Percentiles rank a stretch among this genome's conserved stretches.
Conservation (phyloP, 1,140 invertebrate genomes). For the Gerris buenoi region DNA sequence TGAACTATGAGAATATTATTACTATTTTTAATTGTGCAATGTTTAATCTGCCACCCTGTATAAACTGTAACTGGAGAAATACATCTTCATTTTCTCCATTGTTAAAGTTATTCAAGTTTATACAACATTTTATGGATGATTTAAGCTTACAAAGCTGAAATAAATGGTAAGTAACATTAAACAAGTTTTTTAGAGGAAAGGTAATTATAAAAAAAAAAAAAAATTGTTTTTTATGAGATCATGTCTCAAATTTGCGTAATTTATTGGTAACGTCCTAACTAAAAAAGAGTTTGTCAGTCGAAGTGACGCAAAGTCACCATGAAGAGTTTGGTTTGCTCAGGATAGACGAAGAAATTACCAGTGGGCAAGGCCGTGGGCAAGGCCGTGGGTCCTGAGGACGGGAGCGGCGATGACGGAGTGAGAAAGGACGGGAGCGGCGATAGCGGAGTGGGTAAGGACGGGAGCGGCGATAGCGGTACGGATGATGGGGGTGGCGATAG, state of each 20-base stretch:
- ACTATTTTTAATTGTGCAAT: no score
- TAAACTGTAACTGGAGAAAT: no score
- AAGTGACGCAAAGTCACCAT: neutral
- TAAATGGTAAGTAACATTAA: no score
- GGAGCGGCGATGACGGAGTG: slow-evolving; percentile 38
- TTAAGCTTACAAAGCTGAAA: no score
- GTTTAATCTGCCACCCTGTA: no score
- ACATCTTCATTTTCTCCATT: no score
- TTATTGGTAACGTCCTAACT: neutral
- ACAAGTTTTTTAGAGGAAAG: no score
- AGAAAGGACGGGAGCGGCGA: slow-evolving; percentile 32
- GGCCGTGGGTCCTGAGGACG: slow-evolving; percentile 30
- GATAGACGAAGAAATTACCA: neutral
- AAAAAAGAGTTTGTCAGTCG: neutral
- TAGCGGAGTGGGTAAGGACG: slow-evolving; percentile 4
- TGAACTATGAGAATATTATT: no score
- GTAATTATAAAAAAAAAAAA: neutral
- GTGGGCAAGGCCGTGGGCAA: slow-evolving; percentile 20
- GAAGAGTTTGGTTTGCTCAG: neutral
- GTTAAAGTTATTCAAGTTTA: no score
- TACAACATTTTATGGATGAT: no score
- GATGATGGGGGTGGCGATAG: slow-evolving; percentile 5
- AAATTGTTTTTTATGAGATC: neutral
- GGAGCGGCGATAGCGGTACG: slow-evolving; percentile 27
- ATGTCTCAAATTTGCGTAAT: neutral